phyloP scores from a whole-genome alignment of 1,140 invertebrate species.

The Pararge aegeria region DNA sequence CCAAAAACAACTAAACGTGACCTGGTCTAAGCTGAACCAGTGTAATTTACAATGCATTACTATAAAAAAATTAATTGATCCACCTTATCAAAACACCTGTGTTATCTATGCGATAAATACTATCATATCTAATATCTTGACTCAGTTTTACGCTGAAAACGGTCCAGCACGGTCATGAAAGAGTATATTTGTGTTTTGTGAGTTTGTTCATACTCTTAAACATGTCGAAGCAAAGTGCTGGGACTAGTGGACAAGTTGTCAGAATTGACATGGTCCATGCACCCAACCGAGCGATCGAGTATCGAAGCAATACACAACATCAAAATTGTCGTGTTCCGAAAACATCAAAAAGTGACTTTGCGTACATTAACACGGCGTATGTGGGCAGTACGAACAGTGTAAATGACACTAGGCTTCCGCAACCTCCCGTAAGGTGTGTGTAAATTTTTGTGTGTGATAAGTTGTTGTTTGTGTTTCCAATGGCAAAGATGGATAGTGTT shows the following conservation, averaged over 20 bases:
- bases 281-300: background rate
- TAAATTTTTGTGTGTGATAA: background rate
- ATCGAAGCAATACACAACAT: background rate
- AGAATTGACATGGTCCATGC: constrained; percentile 15
- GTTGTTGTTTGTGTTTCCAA: background rate
- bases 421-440: constrained; percentile 47
- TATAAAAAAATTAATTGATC: background rate
- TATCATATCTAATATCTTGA: constrained; percentile 24
- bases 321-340: background rate
- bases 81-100: constrained; percentile 6
- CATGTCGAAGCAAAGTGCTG: constrained; percentile 24
- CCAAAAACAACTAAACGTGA: too few species aligned
- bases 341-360: constrained; percentile 41
- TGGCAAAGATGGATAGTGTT: background rate
- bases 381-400: constrained; percentile 51
- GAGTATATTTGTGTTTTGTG: background rate
- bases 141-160: constrained; percentile 14
- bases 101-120: constrained; percentile 32
- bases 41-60: too few species aligned
- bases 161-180: background rate
- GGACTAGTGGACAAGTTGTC: constrained; percentile 6
- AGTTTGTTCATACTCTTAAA: background rate
- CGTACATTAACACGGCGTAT: constrained; percentile 58
- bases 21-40: too few species aligned
- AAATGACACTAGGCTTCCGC: constrained; percentile 28